Evolutionary conservation across 2,888 invertebrate genomes (phyloP), one percentile per base, ranked within the genome.

Genomic region (Tryphoninae sp.): DNA sequence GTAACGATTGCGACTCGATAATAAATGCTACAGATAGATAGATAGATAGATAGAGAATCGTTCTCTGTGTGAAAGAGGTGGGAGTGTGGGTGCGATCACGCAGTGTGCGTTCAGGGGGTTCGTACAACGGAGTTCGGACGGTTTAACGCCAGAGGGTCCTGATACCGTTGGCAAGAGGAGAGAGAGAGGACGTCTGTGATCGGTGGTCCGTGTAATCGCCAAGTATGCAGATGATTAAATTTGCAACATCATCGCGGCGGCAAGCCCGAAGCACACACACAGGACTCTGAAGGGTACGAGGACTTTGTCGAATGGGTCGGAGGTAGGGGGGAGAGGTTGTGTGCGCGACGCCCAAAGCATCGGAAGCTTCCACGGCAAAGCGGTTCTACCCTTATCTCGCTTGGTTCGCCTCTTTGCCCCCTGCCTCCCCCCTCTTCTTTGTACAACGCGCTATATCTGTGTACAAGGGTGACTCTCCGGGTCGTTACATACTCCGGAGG

Each of bases 151-250:
- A 81, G 75, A 83, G 88, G 88, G 87, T 82, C 82, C 72, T 81
- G 76, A 65, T 78, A 77, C 61, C 71, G 62, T 55, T 33, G 33
- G 68, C 67, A 59, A 53, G 78, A 75, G 61, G 61, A 72, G 72
- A 16, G 16, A 49, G 83, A 33, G 87, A 87, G 89, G 89, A 89
- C 89, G 90, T 90, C 90, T 92, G 92, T 91, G 92, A 92, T 92
- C 92, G 90, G 90, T 88, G 89, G 90, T 87, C 91, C 90, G 92
- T 91, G 88, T 91, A 92, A 92, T 92, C 91, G 90, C 89, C 91
- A 92, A 92, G 91, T 92, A 92, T 92, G 92, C 92, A 91, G 92
- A 92, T 92, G 92, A 92, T 92, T 92, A 92, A 92, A 92, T 92
- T 92, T 91, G 91, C 91, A 92, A 92, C 92, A 91, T 91, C 91